Conservation (phyloP, 2,888 invertebrate genomes). For the Diaphora mendica region DNA sequence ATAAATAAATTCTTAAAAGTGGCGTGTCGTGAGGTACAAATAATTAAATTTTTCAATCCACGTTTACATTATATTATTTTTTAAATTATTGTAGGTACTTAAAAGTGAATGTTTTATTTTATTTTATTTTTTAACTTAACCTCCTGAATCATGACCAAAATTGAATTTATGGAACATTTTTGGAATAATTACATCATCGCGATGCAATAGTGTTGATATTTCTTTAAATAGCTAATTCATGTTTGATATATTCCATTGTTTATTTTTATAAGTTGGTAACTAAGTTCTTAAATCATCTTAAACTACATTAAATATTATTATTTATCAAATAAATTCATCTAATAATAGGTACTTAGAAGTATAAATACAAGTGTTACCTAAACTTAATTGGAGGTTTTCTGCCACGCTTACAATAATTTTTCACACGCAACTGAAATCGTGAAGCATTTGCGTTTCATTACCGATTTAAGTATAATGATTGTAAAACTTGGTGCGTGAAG, state of each 20-base stretch:
- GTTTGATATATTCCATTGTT: not conserved
- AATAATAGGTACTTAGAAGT: not conserved
- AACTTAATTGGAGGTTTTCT: slow-evolving; percentile 10
- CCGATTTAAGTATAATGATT: slow-evolving; percentile 34
- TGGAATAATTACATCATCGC: too few relatives aligned
- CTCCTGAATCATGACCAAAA: not conserved
- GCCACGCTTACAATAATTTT: slow-evolving; percentile 31
- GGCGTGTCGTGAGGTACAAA: not conserved
- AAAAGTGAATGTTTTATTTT: too few relatives aligned
- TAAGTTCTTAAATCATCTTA: not conserved
- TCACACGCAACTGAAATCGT: slow-evolving; percentile 52
- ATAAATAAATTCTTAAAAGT: too few relatives aligned
- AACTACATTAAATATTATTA: not conserved
- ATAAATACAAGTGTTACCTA: slow-evolving; percentile 9
- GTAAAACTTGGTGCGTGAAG: slow-evolving; percentile 41
- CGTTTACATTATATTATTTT: not conserved
- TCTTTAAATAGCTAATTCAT: not conserved
- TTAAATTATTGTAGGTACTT: too few relatives aligned
- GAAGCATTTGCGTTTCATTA: slow-evolving; percentile 55
- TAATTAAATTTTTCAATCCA: not conserved
- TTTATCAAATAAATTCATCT: not conserved
- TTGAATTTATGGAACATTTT: too few relatives aligned
- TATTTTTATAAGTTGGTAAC: not conserved
- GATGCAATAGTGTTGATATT: not conserved
- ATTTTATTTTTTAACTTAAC: not conserved